Percentiles rank a stretch among this genome's conserved stretches.
Evolutionary conservation across 2,888 invertebrate species (phyloP).

Genomic region (Xylota segnis): DNA sequence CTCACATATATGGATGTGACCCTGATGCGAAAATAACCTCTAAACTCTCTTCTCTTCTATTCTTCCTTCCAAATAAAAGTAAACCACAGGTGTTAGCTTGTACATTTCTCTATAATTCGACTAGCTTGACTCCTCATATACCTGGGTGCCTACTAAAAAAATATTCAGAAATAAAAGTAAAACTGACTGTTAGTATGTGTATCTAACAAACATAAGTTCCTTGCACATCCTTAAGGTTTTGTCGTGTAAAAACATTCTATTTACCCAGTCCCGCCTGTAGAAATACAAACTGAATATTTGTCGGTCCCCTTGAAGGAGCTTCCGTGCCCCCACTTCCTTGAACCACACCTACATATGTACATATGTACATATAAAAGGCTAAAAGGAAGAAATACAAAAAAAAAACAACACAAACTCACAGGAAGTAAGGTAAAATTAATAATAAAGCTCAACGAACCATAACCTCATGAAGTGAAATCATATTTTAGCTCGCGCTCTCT

Average conservation of each 20-base stretch:
- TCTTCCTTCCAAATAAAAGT: too few relatives aligned
- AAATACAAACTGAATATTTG: slow-evolving; percentile 30
- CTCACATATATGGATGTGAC: too few relatives aligned
- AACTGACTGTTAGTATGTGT: background rate
- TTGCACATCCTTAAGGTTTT: slow-evolving; percentile 25
- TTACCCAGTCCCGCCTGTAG: background rate
- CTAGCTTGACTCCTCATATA: too few relatives aligned
- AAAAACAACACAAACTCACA: background rate
- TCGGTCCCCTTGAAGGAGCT: slow-evolving; percentile 18
- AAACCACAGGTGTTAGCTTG: too few relatives aligned
- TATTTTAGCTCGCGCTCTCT: slow-evolving; percentile 45
- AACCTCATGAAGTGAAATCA: slow-evolving; percentile 70
- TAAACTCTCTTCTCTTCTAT: too few relatives aligned
- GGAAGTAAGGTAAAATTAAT: slow-evolving; percentile 61
- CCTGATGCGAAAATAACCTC: too few relatives aligned
- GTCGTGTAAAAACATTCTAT: slow-evolving; percentile 15
- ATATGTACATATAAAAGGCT: background rate
- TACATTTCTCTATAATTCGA: too few relatives aligned
- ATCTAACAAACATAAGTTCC: slow-evolving; percentile 13
- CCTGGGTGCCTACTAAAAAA: too few relatives aligned
- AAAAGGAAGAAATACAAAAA: background rate
- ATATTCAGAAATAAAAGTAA: slow-evolving; percentile 1
- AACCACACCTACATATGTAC: too few relatives aligned
- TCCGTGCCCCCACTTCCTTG: slow-evolving; percentile 7
- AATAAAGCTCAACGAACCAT: slow-evolving; percentile 66